A percentile compares a stretch with the other conserved stretches of the same genome.
Conservation (phyloP, 2,888 invertebrate species). For the Exephanes ischioxanthus region DNA sequence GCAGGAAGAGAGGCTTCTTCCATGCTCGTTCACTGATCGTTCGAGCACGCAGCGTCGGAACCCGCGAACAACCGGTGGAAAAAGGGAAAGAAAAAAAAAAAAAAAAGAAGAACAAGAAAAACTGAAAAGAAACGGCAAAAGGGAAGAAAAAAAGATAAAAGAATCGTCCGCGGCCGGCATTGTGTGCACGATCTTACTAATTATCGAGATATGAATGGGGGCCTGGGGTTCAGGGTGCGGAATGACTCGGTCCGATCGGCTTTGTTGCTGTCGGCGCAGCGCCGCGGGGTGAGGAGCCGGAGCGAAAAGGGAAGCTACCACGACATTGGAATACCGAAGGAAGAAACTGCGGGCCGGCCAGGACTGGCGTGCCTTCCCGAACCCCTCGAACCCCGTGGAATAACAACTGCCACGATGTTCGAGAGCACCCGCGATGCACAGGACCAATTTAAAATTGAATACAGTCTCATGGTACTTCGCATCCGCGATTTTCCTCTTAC, state of each 20-base stretch:
- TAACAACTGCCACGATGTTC: conserved; percentile 38
- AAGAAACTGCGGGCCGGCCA: conserved; percentile 22
- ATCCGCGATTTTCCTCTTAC: conserved; percentile 1
- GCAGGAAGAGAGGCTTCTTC: conserved; percentile 43
- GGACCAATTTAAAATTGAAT: conserved; percentile 48
- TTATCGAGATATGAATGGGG: conserved; percentile 78
- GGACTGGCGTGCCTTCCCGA: conserved; percentile 12
- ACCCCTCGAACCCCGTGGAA: conserved; percentile 5
- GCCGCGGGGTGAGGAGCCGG: conserved; percentile 20
- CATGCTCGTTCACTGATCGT: conserved; percentile 52
- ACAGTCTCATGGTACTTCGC: conserved; percentile 20
- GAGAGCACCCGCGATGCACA: conserved; percentile 28
- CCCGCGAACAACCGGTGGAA: conserved; percentile 41
- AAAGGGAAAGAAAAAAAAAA: conserved; percentile 25
- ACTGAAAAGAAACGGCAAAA: conserved; percentile 41
- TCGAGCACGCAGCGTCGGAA: conserved; percentile 30
- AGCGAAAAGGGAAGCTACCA: conserved; percentile 8
- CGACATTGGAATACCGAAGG: conserved; percentile 46
- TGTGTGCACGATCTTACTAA: conserved; percentile 78
- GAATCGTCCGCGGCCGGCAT: conserved; percentile 68
- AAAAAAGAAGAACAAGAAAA: conserved; percentile 10
- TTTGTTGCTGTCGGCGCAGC: conserved; percentile 68
- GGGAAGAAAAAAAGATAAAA: conserved; percentile 52
- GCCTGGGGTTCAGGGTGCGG: conserved; percentile 70
- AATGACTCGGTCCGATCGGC: conserved; percentile 75